These are phyloP conservation scores for Ictalurus furcatus DNA, from an alignment of 2,113 vertebrate genomes.

Conservation along the genomic window DNA sequence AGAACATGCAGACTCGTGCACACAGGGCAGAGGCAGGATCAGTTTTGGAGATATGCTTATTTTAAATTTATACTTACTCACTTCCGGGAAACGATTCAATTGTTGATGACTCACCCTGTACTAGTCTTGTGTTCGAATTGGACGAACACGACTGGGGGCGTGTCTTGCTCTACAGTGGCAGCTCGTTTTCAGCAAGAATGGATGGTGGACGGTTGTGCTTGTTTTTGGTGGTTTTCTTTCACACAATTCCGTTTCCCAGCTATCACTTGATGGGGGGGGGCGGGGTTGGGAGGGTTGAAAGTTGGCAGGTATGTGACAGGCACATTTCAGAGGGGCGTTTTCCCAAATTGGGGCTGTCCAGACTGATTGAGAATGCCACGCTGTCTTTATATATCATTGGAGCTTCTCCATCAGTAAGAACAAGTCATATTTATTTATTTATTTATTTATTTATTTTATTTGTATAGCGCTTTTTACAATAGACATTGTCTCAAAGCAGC, in stretches of 20 bases:
- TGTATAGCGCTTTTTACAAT: no score
- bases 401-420: not conserved
- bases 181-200: not conserved
- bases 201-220: not conserved
- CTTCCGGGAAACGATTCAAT: no score
- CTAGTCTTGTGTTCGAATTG: not conserved
- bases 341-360: not conserved
- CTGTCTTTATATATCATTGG: not conserved
- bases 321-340: not conserved
- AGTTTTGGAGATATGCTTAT: not conserved
- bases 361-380: not conserved
- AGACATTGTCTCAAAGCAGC: no score
- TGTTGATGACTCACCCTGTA: not conserved
- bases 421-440: no score
- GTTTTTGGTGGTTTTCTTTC: not conserved
- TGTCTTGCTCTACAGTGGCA: not conserved
- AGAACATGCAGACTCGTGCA: no score
- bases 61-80: not conserved
- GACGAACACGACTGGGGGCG: no score
- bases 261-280: not conserved
- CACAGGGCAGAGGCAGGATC: not conserved
- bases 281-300: no score
- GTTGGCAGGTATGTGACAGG: not conserved
- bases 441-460: no score
- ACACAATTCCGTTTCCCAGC: not conserved